phyloP scores from a whole-genome alignment of 2,113 vertebrate species.

The Loxodonta africana region DNA sequence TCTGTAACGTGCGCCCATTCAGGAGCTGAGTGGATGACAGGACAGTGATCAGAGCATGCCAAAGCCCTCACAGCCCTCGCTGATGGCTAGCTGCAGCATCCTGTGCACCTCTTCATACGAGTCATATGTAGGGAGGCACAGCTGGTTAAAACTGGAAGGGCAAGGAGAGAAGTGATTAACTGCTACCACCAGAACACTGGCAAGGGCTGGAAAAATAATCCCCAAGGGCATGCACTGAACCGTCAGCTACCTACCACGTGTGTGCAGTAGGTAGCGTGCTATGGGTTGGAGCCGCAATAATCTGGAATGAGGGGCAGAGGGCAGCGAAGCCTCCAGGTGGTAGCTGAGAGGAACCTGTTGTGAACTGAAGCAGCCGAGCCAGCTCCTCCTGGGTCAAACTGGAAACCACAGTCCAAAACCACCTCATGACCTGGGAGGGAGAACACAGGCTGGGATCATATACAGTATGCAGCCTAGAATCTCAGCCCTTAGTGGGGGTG shows the following conservation, averaged over 20 bases:
- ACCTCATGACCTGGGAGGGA: conserved; percentile 96
- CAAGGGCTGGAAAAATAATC: background rate
- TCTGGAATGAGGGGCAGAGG: conserved; percentile 98
- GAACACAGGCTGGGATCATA: conserved; percentile 18
- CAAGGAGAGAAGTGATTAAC: conserved; percentile 59
- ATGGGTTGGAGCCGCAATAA: conserved; percentile 97
- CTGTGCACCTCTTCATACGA: conserved; percentile 99
- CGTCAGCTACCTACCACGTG: conserved; percentile 92
- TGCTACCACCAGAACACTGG: background rate
- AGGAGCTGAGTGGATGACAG: conserved; percentile 61
- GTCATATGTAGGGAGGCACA: conserved; percentile 99
- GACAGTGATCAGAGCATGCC: conserved; percentile 95
- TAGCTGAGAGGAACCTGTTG: conserved; percentile 98
- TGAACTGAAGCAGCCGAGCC: conserved; percentile 98
- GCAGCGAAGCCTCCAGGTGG: conserved; percentile 98
- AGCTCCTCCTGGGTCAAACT: conserved; percentile 99
- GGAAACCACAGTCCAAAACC: conserved; percentile 99
- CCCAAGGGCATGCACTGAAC: background rate
- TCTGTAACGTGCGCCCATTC: conserved; percentile 63
- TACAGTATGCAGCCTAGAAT: background rate
- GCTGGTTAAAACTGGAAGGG: conserved; percentile 97
- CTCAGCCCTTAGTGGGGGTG: background rate
- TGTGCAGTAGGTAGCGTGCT: conserved; percentile 98
- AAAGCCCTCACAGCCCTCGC: conserved; percentile 98
- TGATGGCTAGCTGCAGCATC: conserved; percentile 99